Conservation (phyloP, 2,113 vertebrate species). For the Corapipo altera region DNA sequence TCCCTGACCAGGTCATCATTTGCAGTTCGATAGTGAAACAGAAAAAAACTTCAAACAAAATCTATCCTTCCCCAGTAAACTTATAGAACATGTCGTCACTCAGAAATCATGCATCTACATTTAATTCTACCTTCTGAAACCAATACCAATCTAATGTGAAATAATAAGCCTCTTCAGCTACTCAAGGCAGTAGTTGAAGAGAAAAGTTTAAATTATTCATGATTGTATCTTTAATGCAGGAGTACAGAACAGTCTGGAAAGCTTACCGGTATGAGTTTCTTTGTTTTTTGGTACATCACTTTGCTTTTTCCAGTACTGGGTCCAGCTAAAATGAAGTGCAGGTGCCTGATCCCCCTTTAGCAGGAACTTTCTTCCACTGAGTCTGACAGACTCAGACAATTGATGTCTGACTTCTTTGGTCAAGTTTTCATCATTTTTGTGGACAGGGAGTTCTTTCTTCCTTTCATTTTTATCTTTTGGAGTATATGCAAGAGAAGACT, state of each 20-base stretch:
- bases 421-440: conserved; percentile 50
- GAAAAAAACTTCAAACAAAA: background rate
- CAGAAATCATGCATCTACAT: background rate
- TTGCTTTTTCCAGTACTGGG: conserved; percentile 78
- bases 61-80: background rate
- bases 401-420: conserved; percentile 53
- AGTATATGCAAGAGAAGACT: conserved; percentile 38
- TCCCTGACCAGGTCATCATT: background rate
- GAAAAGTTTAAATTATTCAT: background rate
- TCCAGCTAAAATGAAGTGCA: conserved; percentile 72
- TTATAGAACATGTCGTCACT: background rate
- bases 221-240: background rate
- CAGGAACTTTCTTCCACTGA: conserved; percentile 67
- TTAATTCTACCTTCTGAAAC: background rate
- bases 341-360: conserved; percentile 75
- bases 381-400: conserved; percentile 58
- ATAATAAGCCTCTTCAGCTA: background rate
- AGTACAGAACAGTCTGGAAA: background rate
- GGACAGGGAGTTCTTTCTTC: conserved; percentile 55
- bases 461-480: conserved; percentile 74
- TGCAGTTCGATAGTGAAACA: background rate
- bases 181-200: background rate
- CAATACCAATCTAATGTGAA: background rate
- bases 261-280: conserved; percentile 93
- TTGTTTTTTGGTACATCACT: conserved; percentile 87